A percentile compares a stretch with the other conserved stretches of the same genome.
These are phyloP conservation scores for Caenorhabditis macrosperma DNA, from an alignment of 2,888 invertebrate species.

Conservation along the genomic window DNA sequence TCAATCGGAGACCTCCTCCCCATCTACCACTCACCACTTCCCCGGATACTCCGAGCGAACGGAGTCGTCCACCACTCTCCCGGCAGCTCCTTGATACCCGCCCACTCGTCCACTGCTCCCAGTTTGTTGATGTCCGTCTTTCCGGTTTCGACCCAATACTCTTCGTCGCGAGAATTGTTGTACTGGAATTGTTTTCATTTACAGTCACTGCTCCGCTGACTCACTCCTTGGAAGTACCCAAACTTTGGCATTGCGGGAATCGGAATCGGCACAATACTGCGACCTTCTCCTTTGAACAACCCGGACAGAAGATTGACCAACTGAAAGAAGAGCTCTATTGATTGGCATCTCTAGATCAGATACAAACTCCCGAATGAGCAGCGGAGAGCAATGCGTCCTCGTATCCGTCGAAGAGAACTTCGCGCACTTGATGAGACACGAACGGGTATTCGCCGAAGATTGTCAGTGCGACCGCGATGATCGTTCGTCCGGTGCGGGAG, in stretches of 20 bases:
- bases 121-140: conserved; percentile 68
- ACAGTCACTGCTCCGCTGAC: too few species aligned
- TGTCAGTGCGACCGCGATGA: conserved; percentile 62
- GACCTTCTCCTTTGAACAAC: conserved; percentile 58
- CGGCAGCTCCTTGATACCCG: conserved; percentile 63
- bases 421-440: conserved; percentile 70
- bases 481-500: conserved; percentile 43
- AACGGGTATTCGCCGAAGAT: conserved; percentile 71
- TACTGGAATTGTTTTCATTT: conserved; percentile 71
- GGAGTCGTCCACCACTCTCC: conserved; percentile 70
- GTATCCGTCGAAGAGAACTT: conserved; percentile 76
- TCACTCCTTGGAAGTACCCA: conserved; percentile 73
- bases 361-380: conserved; percentile 64
- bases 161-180: conserved; percentile 75
- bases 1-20: too few species aligned
- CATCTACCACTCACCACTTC: conserved; percentile 70
- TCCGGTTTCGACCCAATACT: conserved; percentile 75
- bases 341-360: not conserved
- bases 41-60: conserved; percentile 69
- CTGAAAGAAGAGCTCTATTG: conserved; percentile 39
- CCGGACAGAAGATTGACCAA: conserved; percentile 55
- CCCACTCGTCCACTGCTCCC: conserved; percentile 72
- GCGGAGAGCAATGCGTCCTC: conserved; percentile 72
- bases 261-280: conserved; percentile 73
- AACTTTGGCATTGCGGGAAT: conserved; percentile 72